Base-by-base conservation (phyloP, 1,140 invertebrate species). In the Drosophila dunni region DNA sequence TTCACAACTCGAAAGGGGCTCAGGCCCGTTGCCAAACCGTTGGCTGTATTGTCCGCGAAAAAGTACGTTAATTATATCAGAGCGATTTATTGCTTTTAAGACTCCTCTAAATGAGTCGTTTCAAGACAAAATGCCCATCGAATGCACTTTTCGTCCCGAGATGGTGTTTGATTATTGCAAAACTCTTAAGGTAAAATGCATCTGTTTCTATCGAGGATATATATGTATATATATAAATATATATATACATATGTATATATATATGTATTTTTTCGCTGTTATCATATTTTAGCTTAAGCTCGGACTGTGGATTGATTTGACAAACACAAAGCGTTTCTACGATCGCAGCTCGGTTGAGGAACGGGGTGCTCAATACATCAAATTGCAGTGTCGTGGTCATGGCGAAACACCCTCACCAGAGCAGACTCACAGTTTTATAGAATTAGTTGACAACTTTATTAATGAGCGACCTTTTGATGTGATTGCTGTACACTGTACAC, bases 401-500 rank as follows among this genome's bases (percentile, higher is more conserved):
- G 96, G 95, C 3, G 96, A 97, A 93, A 95, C 96, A 15, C 96
- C 97, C 0, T 95, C 95, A 0, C 69, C 75, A 40, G 96, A 98
- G 29, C 97, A 98, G 92, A 96, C 95, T 0, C 93, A 93, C 81
- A 93, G 93, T 29, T 99, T 99, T 92, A 95, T 98, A 45, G 91
- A 95, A 70, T 86, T 97, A 42, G 97, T 97, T 68, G 94, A 94
- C 38, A 95, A 95, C 53, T 98, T 98, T 80, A 95, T 98, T 29
- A 92, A 93, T n/a, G 94, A 97, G 79, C 93, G 96, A 92, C 97
- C 97, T 3, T 91, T 97, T 66, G 94, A 97, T 80, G 93, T 96
- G 13, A 96, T 98, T 74, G 97, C 95, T 50, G 96, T 99, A 34
- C 99, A 99, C 92, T 99, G 99, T 91, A 99, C 99, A 0, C 99